A percentile compares a stretch with the other conserved stretches of the same genome.
Evolutionary conservation across 2,888 invertebrate species (phyloP).

Genomic region (Magallana nippona): DNA sequence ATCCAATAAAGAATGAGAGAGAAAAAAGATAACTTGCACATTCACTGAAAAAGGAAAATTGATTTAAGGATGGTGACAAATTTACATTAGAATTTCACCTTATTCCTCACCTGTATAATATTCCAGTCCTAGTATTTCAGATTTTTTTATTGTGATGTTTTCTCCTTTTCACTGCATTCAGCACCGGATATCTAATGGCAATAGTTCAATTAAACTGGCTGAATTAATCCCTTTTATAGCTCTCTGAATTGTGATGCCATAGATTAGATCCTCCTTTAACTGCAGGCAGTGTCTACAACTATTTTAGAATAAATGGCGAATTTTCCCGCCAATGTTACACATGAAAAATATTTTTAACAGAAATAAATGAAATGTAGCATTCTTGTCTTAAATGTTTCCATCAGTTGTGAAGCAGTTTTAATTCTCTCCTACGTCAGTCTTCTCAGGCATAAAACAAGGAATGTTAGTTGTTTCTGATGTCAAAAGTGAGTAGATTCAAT

Average conservation of each 20-base stretch:
- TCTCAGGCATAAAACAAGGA: constrained; percentile 5
- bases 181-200: constrained; percentile 29
- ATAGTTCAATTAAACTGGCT: constrained; percentile 28
- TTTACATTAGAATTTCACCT: constrained; percentile 23
- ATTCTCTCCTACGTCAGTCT: constrained; percentile 23
- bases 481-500: constrained; percentile 14
- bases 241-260: constrained; percentile 6
- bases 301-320: constrained; percentile 4
- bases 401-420: constrained; percentile 22
- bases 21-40: not conserved
- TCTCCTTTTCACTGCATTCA: constrained; percentile 23
- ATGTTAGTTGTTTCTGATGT: constrained; percentile 27
- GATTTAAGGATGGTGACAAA: constrained; percentile 18
- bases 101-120: not conserved
- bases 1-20: not conserved
- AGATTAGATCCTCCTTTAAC: constrained; percentile 12
- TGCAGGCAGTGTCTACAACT: constrained; percentile 22
- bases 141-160: constrained; percentile 7
- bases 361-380: constrained; percentile 23
- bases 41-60: not conserved
- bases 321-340: not conserved
- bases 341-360: not conserved
- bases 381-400: constrained; percentile 29
- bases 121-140: constrained; percentile 17
- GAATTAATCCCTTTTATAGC: constrained; percentile 35